Percentiles rank a stretch among this genome's conserved stretches.
Conservation (phyloP, 2,888 invertebrate species). For the Muscina levida region DNA sequence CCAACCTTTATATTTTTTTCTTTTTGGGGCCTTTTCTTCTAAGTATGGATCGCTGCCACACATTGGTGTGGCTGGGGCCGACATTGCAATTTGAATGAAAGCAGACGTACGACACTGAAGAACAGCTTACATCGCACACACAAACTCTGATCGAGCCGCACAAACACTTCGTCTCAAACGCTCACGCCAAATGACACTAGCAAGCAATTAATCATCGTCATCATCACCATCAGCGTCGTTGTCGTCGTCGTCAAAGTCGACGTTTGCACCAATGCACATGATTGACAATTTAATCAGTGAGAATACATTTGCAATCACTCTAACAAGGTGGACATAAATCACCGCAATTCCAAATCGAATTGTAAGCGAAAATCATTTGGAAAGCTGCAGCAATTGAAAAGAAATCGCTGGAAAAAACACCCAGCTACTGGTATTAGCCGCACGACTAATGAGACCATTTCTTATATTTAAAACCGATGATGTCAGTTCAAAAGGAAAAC, state of each 20-base stretch:
- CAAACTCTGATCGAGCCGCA: too few relatives aligned
- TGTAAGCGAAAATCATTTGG: not conserved
- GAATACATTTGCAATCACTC: slow-evolving; percentile 50
- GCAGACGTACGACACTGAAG: slow-evolving; percentile 54
- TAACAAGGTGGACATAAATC: slow-evolving; percentile 28
- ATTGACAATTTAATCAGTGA: slow-evolving; percentile 65
- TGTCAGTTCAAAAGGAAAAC: slow-evolving; percentile 45
- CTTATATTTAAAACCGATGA: slow-evolving; percentile 53
- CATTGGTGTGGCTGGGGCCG: slow-evolving; percentile 11
- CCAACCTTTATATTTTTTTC: slow-evolving; percentile 33
- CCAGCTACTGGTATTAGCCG: slow-evolving; percentile 21
- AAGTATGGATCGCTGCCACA: too few relatives aligned
- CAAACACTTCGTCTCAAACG: not conserved
- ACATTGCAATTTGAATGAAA: slow-evolving; percentile 46
- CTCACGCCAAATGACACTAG: slow-evolving; percentile 61
- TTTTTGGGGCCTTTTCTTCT: not conserved
- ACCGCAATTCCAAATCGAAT: slow-evolving; percentile 19
- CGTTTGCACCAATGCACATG: slow-evolving; percentile 46
- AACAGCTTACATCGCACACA: not conserved
- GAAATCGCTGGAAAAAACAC: not conserved
- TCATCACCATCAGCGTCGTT: slow-evolving; percentile 12
- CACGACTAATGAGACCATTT: slow-evolving; percentile 53
- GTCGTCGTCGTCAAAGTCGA: slow-evolving; percentile 16
- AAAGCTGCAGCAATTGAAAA: slow-evolving; percentile 6
- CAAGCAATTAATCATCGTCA: slow-evolving; percentile 67